phyloP scores from a whole-genome alignment of 2,888 invertebrate species.

The Drosophila mimetica region DNA sequence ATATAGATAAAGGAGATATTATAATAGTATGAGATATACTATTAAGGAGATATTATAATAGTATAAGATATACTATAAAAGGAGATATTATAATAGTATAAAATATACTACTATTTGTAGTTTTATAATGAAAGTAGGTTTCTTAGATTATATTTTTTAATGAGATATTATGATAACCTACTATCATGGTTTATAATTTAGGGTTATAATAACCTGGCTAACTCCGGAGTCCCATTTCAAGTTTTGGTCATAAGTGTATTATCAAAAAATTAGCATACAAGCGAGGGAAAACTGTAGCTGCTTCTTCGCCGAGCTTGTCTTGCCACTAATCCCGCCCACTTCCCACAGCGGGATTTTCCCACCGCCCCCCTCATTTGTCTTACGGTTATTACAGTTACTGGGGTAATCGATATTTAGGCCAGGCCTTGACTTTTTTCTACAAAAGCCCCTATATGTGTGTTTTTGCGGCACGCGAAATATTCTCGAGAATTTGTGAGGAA shows the following conservation, averaged over 20 bases:
- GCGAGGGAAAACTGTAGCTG: neutral
- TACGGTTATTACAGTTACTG: conserved; percentile 27
- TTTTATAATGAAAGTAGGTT: too few relatives aligned
- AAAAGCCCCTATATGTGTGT: conserved; percentile 12
- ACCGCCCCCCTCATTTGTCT: conserved; percentile 15
- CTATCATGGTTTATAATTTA: too few relatives aligned
- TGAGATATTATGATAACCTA: too few relatives aligned
- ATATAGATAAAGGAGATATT: too few relatives aligned
- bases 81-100: too few relatives aligned
- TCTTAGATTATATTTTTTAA: too few relatives aligned
- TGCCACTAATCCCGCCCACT: conserved; percentile 14
- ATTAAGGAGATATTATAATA: too few relatives aligned
- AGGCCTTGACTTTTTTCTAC: conserved; percentile 45
- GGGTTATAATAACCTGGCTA: too few relatives aligned
- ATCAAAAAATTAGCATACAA: neutral
- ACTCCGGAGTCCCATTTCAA: too few relatives aligned
- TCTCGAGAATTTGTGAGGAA: neutral
- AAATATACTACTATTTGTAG: too few relatives aligned
- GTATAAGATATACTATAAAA: too few relatives aligned
- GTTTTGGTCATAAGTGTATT: neutral
- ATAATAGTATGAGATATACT: too few relatives aligned
- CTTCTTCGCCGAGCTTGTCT: conserved; percentile 2
- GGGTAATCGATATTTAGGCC: conserved; percentile 44
- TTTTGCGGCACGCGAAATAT: conserved; percentile 10
- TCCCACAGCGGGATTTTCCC: conserved; percentile 4